Evolutionary conservation across 92 coral and sea anemone genomes (phyloP), one percentile per base, ranked within the genome.

Genomic region (Blastomussa wellsi): DNA sequence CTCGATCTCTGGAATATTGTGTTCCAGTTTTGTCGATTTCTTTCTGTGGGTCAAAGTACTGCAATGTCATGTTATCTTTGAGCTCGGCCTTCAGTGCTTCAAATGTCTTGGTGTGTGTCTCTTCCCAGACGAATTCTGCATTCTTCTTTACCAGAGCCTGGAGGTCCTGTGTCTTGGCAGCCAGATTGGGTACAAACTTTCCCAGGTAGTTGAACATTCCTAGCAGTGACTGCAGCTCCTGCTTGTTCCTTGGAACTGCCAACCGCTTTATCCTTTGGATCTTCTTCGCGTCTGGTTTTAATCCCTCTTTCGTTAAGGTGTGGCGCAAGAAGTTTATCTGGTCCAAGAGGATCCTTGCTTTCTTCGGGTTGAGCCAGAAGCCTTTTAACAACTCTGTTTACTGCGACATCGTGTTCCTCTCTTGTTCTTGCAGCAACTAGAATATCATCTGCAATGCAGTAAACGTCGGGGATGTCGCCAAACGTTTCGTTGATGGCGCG

Each of bases 51-150:
- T 89, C 90, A 80, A 89, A 84, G 83, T 89, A 84, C 28, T 80
- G 89, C 92, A 85, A 74, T 74, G 90, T 85, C 83, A 38, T 89
- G 87, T 80, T 80, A 33, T 86, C 92, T 80, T 89, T 89, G 90
- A 89, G 72, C 90, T 89, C 89, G 86, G 90, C 92, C 86, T 85
- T 89, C 89, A 89, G 92, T 89, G 92, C 36, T 89, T 89, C n/a
- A n/a, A n/a, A n/a, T n/a, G n/a, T n/a, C n/a, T n/a, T n/a, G n/a
- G n/a, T n/a, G n/a, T n/a, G n/a, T 89, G 86, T 89, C 82, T 89
- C 92, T 84, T 89, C 90, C 90, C 90, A 80, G 82, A 80, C 87
- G 22, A 90, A n/a, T n/a, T n/a, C n/a, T n/a, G n/a, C n/a, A n/a
- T n/a, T n/a, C n/a, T n/a, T n/a, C n/a, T n/a, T n/a, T 90, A 86